Conservation (phyloP, 2,113 vertebrate genomes). For the Piaya cayana region DNA sequence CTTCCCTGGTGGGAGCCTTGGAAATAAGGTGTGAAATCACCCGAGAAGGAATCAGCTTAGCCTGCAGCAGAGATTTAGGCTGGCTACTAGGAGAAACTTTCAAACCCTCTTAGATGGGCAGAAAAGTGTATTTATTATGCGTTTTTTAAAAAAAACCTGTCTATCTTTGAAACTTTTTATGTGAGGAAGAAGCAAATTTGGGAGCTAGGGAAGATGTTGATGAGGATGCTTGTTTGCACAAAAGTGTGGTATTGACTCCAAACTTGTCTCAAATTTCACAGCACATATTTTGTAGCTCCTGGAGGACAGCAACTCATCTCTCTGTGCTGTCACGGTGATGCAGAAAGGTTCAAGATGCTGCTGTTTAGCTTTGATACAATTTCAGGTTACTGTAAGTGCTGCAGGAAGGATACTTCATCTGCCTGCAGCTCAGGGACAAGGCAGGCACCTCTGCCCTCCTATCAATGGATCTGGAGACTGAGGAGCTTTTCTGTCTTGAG, state of each 20-base stretch:
- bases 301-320: background rate
- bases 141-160: background rate
- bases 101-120: background rate
- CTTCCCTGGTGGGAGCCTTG: background rate
- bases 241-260: background rate
- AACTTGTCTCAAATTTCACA: background rate
- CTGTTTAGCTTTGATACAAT: background rate
- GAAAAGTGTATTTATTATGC: background rate
- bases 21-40: constrained; percentile 12
- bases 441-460: fast-evolving
- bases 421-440: background rate
- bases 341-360: background rate
- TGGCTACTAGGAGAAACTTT: background rate
- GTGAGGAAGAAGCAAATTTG: background rate
- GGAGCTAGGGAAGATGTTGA: background rate
- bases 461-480: background rate
- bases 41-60: background rate
- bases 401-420: background rate
- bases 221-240: background rate
- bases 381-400: background rate
- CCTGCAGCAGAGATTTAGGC: background rate
- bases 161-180: background rate
- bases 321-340: fast-evolving
- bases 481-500: background rate
- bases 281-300: background rate